Evolutionary conservation across 53 echinoderm and acorn worm genomes (phyloP), one percentile per base, ranked within the genome.

Genomic region (Echinarachnius parma): DNA sequence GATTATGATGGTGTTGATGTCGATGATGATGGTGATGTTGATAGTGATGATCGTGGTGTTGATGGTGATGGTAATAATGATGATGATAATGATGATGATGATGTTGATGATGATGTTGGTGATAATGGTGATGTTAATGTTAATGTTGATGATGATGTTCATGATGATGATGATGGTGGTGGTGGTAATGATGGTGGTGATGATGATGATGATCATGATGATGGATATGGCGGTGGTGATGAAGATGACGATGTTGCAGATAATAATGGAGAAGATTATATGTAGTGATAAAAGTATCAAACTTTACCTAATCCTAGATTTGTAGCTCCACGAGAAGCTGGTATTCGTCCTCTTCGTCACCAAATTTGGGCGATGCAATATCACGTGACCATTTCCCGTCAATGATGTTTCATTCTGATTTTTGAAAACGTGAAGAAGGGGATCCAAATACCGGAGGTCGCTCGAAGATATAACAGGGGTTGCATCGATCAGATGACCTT

Each of bases 271-370:
- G 42, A n/a, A n/a, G n/a, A n/a, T n/a, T n/a, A n/a, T n/a, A n/a
- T n/a, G n/a, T n/a, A n/a, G n/a, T n/a, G n/a, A n/a, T n/a, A n/a
- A n/a, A n/a, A n/a, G n/a, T n/a, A n/a, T n/a, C n/a, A n/a, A n/a
- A n/a, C 1, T 57, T 56, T 28, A 26, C 74, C 74, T 72, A 36
- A 56, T 57, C 26, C 37, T 72, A 1, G 74, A 54, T 3, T 35
- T 34, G 30, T 72, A 72, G 9, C 35, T 31, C 74, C 74, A 72
- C 2, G 16, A 25, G 44, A 72, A 72, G 33, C 39, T 56, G 22
- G 34, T 42, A 9, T 72, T 39, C 1, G 74, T 56, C 26, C 25
- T 29, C 37, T 15, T 4, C 74, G 56, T 25, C 28, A 8, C 56
- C 39, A 72, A 35, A 0, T 36, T 13, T 1, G 74, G 74, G 26